These are phyloP conservation scores for Eretmocerus hayati DNA, from an alignment of 2,888 invertebrate genomes.

Conservation along the genomic window DNA sequence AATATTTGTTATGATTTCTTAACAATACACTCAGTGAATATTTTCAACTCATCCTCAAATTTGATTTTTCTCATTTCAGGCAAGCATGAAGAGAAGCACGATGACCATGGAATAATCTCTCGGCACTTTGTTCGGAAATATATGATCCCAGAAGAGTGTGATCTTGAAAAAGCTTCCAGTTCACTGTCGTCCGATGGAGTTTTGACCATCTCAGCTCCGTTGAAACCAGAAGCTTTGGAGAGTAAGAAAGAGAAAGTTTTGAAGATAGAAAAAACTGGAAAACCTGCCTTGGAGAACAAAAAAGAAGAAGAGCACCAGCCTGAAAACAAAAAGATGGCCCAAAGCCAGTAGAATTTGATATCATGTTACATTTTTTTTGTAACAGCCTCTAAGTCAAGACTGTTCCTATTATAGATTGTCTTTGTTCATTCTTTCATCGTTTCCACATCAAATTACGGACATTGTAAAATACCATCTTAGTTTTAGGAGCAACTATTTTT, in stretches of 20 bases:
- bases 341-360: constrained; percentile 8
- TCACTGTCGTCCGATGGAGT: constrained; percentile 75
- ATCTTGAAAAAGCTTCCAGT: constrained; percentile 57
- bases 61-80: constrained; percentile 8
- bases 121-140: constrained; percentile 38
- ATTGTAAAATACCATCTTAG: no score
- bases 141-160: constrained; percentile 44
- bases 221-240: constrained; percentile 28
- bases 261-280: constrained; percentile 36
- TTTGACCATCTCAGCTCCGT: constrained; percentile 66
- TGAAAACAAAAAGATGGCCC: constrained; percentile 13
- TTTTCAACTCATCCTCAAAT: no score
- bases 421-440: no score
- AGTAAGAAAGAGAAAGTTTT: constrained; percentile 12
- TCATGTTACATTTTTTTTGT: not conserved
- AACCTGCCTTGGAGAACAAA: constrained; percentile 47
- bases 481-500: no score
- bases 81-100: constrained; percentile 73
- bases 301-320: constrained; percentile 5
- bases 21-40: no score
- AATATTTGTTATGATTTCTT: no score
- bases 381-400: not conserved
- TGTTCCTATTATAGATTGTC: no score
- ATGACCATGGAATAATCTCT: constrained; percentile 56
- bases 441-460: no score